Evolutionary conservation across 2,113 vertebrate genomes (phyloP).

Genomic region (Colossoma macropomum): DNA sequence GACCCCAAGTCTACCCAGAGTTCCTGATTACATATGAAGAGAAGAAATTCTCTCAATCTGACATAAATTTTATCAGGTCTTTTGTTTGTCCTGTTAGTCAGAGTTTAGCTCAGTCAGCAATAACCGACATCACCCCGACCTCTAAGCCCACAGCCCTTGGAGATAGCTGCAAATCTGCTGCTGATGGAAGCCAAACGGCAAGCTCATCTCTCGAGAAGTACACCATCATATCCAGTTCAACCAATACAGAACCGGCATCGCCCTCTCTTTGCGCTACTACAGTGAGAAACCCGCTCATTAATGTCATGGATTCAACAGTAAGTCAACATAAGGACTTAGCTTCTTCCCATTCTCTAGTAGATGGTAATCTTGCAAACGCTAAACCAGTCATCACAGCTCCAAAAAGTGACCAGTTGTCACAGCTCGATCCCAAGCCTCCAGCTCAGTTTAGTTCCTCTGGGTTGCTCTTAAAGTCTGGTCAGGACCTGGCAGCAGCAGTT

Average conservation of each 20-base stretch:
- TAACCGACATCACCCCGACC: neutral
- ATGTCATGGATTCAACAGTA: neutral
- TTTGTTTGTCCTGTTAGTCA: neutral
- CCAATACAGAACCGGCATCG: neutral
- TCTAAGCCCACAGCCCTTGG: neutral
- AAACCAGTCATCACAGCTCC: neutral
- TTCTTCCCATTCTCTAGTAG: neutral
- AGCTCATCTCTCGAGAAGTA: neutral
- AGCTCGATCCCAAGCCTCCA: neutral
- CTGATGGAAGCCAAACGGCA: neutral
- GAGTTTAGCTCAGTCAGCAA: neutral
- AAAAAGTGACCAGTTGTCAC: neutral
- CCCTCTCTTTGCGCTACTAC: neutral
- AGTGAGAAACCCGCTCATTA: neutral
- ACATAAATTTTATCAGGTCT: neutral
- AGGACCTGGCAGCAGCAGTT: neutral
- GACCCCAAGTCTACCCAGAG: slow-evolving; percentile 91
- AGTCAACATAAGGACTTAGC: neutral
- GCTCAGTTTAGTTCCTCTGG: neutral
- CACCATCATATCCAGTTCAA: neutral
- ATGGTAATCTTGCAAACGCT: neutral
- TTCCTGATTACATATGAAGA: slow-evolving; percentile 85
- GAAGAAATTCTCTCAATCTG: accelerated
- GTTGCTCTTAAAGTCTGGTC: neutral
- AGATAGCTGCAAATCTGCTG: neutral